phyloP scores from a whole-genome alignment of 2,113 vertebrate genomes.

The Elachura formosa region DNA sequence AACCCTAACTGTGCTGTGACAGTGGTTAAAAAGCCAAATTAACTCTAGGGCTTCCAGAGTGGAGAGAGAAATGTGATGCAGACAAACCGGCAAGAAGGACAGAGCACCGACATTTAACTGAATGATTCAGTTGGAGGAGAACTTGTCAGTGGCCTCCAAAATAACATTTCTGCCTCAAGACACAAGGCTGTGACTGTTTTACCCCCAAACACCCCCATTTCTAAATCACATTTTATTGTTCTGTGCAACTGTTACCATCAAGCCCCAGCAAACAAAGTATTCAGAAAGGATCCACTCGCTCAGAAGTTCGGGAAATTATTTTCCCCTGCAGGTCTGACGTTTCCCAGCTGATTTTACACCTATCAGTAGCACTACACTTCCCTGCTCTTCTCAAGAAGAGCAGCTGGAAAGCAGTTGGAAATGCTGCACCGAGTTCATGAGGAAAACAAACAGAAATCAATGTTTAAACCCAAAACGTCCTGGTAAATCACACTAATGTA shows the following conservation, averaged over 20 bases:
- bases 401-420: not conserved
- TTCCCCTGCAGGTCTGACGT: fast-evolving
- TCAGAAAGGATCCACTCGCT: not conserved
- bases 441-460: constrained; percentile 41
- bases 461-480: not conserved
- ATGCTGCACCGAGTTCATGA: not conserved
- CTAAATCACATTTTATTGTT: not conserved
- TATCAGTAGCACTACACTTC: not conserved
- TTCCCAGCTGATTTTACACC: not conserved
- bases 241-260: not conserved
- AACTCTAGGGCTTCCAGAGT: not conserved
- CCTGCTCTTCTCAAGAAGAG: not conserved
- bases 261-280: not conserved
- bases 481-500: not conserved
- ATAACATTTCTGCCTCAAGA: not conserved
- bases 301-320: not conserved
- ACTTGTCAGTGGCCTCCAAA: not conserved
- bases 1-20: not conserved
- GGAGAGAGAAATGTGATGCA: not conserved
- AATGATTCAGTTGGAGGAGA: not conserved
- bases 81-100: not conserved
- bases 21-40: not conserved
- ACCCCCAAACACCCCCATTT: fast-evolving
- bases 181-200: not conserved
- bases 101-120: not conserved